These are phyloP conservation scores for Halcyon senegalensis DNA, from an alignment of 2,113 vertebrate species.

Conservation along the genomic window DNA sequence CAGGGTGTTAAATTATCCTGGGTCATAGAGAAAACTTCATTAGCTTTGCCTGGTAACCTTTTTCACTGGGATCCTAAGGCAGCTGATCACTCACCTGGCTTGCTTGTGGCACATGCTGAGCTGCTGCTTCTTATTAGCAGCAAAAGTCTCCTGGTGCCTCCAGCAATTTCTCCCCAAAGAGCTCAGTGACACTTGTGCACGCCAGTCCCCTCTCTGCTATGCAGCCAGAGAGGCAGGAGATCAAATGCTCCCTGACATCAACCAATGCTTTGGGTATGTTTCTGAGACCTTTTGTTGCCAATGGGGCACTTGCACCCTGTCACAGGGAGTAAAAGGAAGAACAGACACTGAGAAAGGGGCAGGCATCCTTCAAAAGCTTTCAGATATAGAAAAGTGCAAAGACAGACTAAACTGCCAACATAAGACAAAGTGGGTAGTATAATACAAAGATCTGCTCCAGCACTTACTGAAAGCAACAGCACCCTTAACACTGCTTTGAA, in stretches of 20 bases:
- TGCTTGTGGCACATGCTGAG: background rate
- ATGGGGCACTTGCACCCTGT: background rate
- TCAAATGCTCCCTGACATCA: background rate
- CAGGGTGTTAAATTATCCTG: background rate
- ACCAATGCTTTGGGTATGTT: background rate
- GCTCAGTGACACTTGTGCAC: accelerated
- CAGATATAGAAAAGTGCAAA: background rate
- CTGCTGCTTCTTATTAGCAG: background rate
- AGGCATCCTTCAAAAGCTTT: background rate
- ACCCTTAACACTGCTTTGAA: background rate
- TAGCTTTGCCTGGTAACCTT: background rate
- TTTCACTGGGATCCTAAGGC: background rate
- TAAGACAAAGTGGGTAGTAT: background rate
- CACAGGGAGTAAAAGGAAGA: background rate
- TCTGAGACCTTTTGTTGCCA: background rate
- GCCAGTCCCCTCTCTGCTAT: accelerated
- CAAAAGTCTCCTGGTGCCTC: background rate
- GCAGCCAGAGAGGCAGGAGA: background rate
- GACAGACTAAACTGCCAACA: background rate
- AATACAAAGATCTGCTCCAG: background rate
- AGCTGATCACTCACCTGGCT: background rate
- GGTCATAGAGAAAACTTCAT: background rate
- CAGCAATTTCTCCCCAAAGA: background rate
- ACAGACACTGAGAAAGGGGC: accelerated
- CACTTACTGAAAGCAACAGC: background rate